These are phyloP conservation scores for Phthorimaea operculella DNA, from an alignment of 1,140 invertebrate species.

Conservation along the genomic window DNA sequence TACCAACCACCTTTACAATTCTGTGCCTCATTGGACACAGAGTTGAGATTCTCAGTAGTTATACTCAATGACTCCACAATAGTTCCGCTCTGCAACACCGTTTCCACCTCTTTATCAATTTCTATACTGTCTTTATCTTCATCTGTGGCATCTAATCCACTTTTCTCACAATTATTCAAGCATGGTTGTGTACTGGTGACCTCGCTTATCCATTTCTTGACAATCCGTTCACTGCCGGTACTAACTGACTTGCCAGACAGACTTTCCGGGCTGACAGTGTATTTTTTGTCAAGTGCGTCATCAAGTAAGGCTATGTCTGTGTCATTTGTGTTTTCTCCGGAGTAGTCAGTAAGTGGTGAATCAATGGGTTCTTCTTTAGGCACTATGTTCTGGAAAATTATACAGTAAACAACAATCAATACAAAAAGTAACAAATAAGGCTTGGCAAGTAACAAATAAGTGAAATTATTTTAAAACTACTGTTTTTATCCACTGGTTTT, in stretches of 20 bases:
- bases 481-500: no score
- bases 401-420: background rate
- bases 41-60: conserved; percentile 52
- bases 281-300: conserved; percentile 46
- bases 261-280: conserved; percentile 32
- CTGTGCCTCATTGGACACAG: conserved; percentile 46
- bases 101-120: conserved; percentile 62
- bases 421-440: no score
- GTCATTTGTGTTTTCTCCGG: conserved; percentile 57
- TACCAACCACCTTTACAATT: conserved; percentile 40
- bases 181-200: conserved; percentile 59
- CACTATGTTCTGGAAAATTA: conserved; percentile 47
- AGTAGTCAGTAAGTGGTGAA: conserved; percentile 54
- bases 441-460: no score
- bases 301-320: conserved; percentile 52
- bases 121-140: conserved; percentile 55
- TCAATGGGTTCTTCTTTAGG: conserved; percentile 56
- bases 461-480: no score
- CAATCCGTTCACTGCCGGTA: conserved; percentile 24
- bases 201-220: conserved; percentile 57
- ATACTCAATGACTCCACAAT: conserved; percentile 59
- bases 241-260: conserved; percentile 28
- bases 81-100: conserved; percentile 56
- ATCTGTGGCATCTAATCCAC: conserved; percentile 23
- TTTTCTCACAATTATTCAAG: conserved; percentile 43